A percentile compares a stretch with the other conserved stretches of the same genome.
Evolutionary conservation across 2,888 invertebrate species (phyloP).

Genomic region (Epirrhoe alternata): DNA sequence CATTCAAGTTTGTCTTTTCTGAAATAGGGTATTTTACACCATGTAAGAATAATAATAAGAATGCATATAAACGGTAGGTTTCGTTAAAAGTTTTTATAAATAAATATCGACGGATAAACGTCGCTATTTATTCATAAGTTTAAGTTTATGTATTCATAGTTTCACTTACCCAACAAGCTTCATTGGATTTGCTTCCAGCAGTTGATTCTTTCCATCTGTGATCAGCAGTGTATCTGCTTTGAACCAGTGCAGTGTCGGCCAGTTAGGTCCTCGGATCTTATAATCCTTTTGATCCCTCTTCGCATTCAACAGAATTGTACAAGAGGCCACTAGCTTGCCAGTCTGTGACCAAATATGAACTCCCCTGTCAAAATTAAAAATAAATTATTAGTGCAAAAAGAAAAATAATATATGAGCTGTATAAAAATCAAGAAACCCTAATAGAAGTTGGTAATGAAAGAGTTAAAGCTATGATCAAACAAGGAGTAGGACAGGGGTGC

Average conservation of each 20-base stretch:
- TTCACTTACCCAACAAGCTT: constrained; percentile 62
- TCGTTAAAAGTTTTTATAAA: too few species aligned
- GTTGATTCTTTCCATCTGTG: constrained; percentile 85
- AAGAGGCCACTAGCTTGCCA: constrained; percentile 77
- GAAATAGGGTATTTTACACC: too few species aligned
- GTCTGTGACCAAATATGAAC: constrained; percentile 88
- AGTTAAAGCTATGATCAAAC: too few species aligned
- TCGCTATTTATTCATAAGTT: too few species aligned
- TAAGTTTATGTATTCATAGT: too few species aligned
- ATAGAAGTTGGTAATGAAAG: too few species aligned
- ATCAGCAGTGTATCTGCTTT: constrained; percentile 83
- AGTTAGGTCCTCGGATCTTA: constrained; percentile 57
- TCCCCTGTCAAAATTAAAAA: constrained; percentile 63
- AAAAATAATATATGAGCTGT: too few species aligned
- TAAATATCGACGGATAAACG: too few species aligned
- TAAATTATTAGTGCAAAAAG: neutral
- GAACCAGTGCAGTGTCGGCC: constrained; percentile 86
- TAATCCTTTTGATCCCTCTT: constrained; percentile 45
- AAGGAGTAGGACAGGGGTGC: too few species aligned
- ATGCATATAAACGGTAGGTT: too few species aligned
- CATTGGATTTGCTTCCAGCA: constrained; percentile 87
- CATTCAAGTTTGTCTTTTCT: constrained; percentile 68
- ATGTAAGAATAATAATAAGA: too few species aligned
- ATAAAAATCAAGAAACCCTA: too few species aligned
- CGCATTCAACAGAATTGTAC: constrained; percentile 44